Evolutionary conservation across 2,888 invertebrate genomes (phyloP), one percentile per base, ranked within the genome.

Genomic region (Chrysolina americana): DNA sequence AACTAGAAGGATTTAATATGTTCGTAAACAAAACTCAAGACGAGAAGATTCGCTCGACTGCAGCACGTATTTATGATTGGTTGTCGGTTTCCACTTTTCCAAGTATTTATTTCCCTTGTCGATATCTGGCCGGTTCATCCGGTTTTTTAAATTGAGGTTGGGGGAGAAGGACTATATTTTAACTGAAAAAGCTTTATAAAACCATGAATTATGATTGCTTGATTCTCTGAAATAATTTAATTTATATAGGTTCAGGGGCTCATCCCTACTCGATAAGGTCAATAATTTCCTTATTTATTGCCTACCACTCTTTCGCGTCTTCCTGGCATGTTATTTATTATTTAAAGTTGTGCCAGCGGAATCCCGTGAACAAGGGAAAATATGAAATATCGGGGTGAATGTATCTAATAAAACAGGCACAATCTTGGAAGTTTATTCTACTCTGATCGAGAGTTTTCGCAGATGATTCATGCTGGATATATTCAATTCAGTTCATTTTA

Each of bases 201-300:
- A 76, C 76, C 76, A 70, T 76, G 78, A 80, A 78, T 81, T 81
- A 80, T 81, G 79, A 80, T 80, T 78, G 79, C 76, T 79, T 73
- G 76, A 79, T 75, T 75, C 71, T 70, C 70, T 76, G 78, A 77
- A 79, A 77, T 80, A 80, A 80, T 79, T 81, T 79, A 79, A 80
- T 78, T 73, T 78, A 79, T 77, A 76, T 78, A 71, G 59, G 73
- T 68, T 50, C 53, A 44, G 73, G 69, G 65, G 50, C 68, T 70
- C 69, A 71, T 74, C 72, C 75, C 70, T 63, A 64, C 66, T 59
- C 76, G 78, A 75, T 71, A 78, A 75, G 78, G 76, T 78, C 78
- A 69, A 76, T 76, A 73, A 76, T 75, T 78, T 74, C 44, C 73
- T 74, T 75, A 78, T 78, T 78, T 78, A 78, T 77, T 70, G 64